These are phyloP conservation scores for Chymomyza costata DNA, from an alignment of 1,140 invertebrate species.

Conservation along the genomic window DNA sequence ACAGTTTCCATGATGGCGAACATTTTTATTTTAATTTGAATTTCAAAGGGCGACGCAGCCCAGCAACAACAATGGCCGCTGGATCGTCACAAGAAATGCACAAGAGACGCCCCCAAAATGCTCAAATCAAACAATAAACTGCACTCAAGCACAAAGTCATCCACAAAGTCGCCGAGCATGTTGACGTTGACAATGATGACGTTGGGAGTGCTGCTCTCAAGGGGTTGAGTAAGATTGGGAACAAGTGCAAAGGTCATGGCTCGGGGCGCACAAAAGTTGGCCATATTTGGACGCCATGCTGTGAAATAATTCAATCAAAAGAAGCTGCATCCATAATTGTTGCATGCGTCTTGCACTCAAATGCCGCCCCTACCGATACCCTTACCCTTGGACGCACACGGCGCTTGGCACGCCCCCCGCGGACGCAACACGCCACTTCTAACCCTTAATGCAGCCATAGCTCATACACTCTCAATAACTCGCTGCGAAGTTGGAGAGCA, in stretches of 20 bases:
- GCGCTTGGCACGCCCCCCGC: slow-evolving; percentile 49
- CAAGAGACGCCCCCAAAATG: slow-evolving; percentile 38
- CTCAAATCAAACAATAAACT: slow-evolving; percentile 69
- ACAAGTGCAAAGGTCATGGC: slow-evolving; percentile 7
- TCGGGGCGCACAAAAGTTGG: slow-evolving; percentile 47
- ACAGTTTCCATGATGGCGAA: slow-evolving; percentile 49
- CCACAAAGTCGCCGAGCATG: not conserved
- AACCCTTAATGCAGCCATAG: slow-evolving; percentile 36
- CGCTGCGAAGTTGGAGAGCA: slow-evolving; percentile 27
- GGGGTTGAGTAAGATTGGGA: not conserved
- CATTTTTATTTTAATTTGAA: slow-evolving; percentile 57
- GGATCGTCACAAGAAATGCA: slow-evolving; percentile 42
- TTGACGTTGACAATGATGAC: not conserved
- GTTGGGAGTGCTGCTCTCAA: not conserved
- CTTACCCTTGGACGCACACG: slow-evolving; percentile 7
- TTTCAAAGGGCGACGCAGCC: slow-evolving; percentile 50
- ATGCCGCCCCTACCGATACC: not conserved
- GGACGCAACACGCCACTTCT: slow-evolving; percentile 10
- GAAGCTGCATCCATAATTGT: slow-evolving; percentile 38
- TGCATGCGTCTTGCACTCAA: slow-evolving; percentile 30
- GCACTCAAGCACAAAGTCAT: slow-evolving; percentile 55
- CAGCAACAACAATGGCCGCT: slow-evolving; percentile 20
- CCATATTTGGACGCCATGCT: slow-evolving; percentile 72
- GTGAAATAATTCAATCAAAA: slow-evolving; percentile 63
- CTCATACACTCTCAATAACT: not conserved